Percentiles rank a stretch among this genome's conserved stretches.
Evolutionary conservation across 2,113 vertebrate species (phyloP).

Genomic region (Xenus cinereus): DNA sequence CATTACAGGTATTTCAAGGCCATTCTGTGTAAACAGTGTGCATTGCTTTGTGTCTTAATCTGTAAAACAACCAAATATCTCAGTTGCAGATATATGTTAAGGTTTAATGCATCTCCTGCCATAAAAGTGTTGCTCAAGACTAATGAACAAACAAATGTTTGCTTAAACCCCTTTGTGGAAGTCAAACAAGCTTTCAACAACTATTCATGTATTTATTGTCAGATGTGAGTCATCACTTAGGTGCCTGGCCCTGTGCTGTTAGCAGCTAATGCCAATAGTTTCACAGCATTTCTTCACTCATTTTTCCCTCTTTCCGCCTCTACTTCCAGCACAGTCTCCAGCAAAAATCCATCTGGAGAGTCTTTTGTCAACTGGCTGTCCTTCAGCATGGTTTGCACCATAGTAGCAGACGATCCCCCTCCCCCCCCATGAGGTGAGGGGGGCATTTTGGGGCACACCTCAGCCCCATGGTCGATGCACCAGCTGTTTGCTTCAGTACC

Average conservation of each 20-base stretch:
- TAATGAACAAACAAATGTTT: constrained; percentile 80
- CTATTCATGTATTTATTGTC: constrained; percentile 73
- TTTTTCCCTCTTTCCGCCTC: not conserved
- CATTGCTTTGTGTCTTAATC: constrained; percentile 70
- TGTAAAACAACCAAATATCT: constrained; percentile 71
- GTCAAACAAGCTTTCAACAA: constrained; percentile 80
- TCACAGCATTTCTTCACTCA: constrained; percentile 47
- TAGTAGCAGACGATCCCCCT: constrained; percentile 49
- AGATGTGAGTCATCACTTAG: constrained; percentile 72
- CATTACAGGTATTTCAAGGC: constrained; percentile 76
- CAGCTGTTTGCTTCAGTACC: constrained; percentile 48
- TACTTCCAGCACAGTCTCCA: constrained; percentile 66
- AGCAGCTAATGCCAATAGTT: constrained; percentile 57
- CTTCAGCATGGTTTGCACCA: not conserved
- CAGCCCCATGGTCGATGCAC: constrained; percentile 39
- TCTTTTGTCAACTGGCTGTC: constrained; percentile 25
- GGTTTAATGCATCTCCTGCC: constrained; percentile 76
- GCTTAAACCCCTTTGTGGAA: constrained; percentile 77
- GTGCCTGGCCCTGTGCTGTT: constrained; percentile 67
- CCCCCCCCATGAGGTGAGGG: constrained; percentile 46
- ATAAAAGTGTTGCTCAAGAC: constrained; percentile 77
- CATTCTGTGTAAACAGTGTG: constrained; percentile 45
- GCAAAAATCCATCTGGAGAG: constrained; percentile 50
- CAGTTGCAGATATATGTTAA: constrained; percentile 65
- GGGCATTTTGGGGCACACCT: constrained; percentile 46